These are phyloP conservation scores for Gallinago solitaria DNA, from an alignment of 2,797 vertebrate genomes.

Conservation along the genomic window DNA sequence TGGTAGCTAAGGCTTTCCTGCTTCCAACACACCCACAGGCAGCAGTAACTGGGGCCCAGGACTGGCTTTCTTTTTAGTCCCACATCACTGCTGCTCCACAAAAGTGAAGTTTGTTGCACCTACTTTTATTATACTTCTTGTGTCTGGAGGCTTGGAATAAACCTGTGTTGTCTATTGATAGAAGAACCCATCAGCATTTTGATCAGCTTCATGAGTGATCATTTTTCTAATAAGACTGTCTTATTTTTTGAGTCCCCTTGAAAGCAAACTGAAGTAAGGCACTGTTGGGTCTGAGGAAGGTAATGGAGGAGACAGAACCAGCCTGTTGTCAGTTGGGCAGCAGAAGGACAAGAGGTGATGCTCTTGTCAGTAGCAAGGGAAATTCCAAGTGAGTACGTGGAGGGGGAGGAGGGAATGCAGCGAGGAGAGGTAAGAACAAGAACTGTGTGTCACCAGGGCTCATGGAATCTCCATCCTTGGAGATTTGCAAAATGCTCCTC, in stretches of 20 bases:
- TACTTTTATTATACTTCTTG: not conserved
- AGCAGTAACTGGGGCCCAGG: not conserved
- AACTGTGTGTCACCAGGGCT: not conserved
- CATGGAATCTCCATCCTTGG: not conserved
- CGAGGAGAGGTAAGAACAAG: not conserved
- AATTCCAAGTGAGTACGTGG: not conserved
- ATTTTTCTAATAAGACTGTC: not conserved
- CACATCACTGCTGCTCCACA: not conserved
- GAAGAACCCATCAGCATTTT: not conserved
- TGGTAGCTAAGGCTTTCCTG: not conserved
- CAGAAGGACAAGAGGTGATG: not conserved
- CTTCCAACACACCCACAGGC: not conserved
- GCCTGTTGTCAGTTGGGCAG: not conserved
- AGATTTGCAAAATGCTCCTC: not conserved
- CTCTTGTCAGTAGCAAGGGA: not conserved
- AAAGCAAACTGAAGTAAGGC: not conserved
- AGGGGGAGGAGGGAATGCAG: fast-evolving
- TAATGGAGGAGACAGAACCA: not conserved
- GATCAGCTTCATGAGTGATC: not conserved
- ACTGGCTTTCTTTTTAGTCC: not conserved
- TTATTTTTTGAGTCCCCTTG: not conserved
- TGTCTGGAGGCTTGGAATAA: not conserved
- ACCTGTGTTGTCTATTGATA: not conserved
- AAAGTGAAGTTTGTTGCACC: not conserved
- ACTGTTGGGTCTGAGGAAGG: not conserved